Conservation (phyloP, 2,888 invertebrate genomes). For the Ceraclea dissimilis region DNA sequence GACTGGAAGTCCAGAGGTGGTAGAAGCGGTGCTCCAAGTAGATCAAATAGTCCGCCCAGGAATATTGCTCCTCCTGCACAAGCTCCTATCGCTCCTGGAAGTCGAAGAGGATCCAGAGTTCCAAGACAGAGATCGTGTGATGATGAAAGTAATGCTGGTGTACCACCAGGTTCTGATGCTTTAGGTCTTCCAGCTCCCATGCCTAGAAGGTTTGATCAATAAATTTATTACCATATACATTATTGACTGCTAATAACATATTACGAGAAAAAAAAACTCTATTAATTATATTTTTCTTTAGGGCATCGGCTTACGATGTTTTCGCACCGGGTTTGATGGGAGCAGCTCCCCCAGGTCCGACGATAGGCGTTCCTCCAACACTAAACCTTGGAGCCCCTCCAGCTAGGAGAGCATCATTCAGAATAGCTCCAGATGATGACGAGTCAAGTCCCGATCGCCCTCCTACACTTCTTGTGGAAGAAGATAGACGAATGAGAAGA, state of each 20-base stretch:
- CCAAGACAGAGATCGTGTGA: constrained; percentile 77
- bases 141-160: constrained; percentile 48
- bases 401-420: constrained; percentile 56
- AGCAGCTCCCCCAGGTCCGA: constrained; percentile 28
- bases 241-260: no score
- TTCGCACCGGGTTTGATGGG: constrained; percentile 44
- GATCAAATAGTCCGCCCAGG: constrained; percentile 50
- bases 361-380: constrained; percentile 26
- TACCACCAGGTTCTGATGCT: constrained; percentile 34
- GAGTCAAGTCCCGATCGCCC: constrained; percentile 49
- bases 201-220: constrained; percentile 53
- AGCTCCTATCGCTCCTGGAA: constrained; percentile 28
- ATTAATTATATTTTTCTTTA: constrained; percentile 29
- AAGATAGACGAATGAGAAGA: constrained; percentile 66
- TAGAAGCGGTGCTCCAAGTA: constrained; percentile 53
- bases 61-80: constrained; percentile 24
- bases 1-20: constrained; percentile 49
- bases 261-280: no score
- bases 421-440: constrained; percentile 50
- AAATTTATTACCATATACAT: no score
- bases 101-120: constrained; percentile 55
- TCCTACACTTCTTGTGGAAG: constrained; percentile 57
- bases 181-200: constrained; percentile 63
- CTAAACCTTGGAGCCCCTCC: constrained; percentile 39
- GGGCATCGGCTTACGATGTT: constrained; percentile 80